Evolutionary conservation across 2,888 invertebrate species (phyloP).

Genomic region (Cheiracanthium punctorium): DNA sequence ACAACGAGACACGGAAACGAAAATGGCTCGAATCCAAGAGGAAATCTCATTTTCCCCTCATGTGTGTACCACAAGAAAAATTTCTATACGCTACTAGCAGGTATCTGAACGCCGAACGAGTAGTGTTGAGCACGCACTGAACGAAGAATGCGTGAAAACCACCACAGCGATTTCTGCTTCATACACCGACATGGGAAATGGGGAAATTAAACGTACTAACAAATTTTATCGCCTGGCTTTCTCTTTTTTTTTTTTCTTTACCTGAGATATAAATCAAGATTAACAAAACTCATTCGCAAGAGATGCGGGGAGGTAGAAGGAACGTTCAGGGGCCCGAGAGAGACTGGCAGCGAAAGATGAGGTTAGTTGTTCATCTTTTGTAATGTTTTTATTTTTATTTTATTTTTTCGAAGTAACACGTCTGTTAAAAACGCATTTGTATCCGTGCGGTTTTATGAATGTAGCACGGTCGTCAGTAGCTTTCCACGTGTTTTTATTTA

Average conservation of each 20-base stretch:
- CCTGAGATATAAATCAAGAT: neutral
- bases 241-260: too few species aligned
- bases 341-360: too few species aligned
- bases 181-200: neutral
- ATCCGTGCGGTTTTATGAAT: too few species aligned
- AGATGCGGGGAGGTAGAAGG: too few species aligned
- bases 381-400: too few species aligned
- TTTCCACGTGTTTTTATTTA: too few species aligned
- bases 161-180: neutral
- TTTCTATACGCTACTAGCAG: neutral
- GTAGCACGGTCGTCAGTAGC: too few species aligned
- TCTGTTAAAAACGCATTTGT: too few species aligned
- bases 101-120: neutral
- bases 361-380: too few species aligned
- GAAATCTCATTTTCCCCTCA: neutral
- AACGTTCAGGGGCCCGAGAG: too few species aligned
- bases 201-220: neutral
- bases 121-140: neutral
- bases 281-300: neutral
- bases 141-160: neutral
- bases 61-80: constrained; percentile 3
- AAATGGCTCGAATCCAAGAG: constrained; percentile 15
- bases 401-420: too few species aligned
- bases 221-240: neutral
- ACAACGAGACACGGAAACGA: constrained; percentile 17